These are phyloP conservation scores for Diachrysia chrysitis DNA, from an alignment of 2,888 invertebrate genomes.

Conservation along the genomic window DNA sequence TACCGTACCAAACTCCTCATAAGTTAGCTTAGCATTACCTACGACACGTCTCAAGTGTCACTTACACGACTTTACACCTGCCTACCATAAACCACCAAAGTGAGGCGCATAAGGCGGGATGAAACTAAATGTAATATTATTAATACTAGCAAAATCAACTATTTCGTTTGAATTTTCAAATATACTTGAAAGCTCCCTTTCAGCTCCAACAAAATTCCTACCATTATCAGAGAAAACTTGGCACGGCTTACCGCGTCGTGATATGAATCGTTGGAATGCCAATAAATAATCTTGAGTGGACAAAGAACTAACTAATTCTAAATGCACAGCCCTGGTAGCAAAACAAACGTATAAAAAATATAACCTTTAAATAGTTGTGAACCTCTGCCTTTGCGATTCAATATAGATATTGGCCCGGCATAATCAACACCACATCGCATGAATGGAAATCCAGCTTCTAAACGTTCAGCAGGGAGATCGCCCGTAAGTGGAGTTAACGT, in stretches of 20 bases:
- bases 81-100: neutral
- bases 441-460: conserved; percentile 9
- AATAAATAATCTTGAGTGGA: neutral
- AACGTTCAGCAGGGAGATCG: neutral
- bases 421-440: neutral
- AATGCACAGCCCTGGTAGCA: neutral
- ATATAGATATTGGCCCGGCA: neutral
- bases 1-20: neutral
- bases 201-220: neutral
- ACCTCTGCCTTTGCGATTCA: neutral
- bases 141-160: neutral
- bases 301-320: neutral
- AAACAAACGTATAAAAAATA: neutral
- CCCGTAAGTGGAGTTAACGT: neutral
- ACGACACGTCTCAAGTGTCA: neutral
- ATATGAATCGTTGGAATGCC: neutral
- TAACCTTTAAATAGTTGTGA: neutral
- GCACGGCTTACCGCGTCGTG: neutral
- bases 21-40: neutral
- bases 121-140: neutral
- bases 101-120: neutral
- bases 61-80: neutral
- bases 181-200: neutral
- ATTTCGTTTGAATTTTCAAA: neutral
- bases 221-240: neutral